Base-by-base conservation (phyloP, 2,113 vertebrate genomes). In the Heterotis niloticus region DNA sequence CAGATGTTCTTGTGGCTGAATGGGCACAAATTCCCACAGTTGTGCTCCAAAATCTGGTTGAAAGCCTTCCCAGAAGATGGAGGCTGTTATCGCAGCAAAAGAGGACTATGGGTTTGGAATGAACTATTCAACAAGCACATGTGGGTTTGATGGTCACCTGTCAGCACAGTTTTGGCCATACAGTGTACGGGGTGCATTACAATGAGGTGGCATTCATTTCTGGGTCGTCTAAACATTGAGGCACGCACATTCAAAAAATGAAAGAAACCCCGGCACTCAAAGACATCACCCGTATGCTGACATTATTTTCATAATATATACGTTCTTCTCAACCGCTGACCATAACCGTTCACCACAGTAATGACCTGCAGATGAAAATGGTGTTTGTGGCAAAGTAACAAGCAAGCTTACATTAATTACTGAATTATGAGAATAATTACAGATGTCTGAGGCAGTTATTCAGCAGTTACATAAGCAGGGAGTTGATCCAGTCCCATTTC, bases 371-470 rank as follows among this genome's bases (percentile, higher is more conserved):
- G 69, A 69, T 76, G 65, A 23, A 70, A 70, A 80, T 80, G 52
- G 64, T 65, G 65, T 78, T 76, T 54, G 65, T 52, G 52, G 73
- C 51, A 52, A 54, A 59, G 72, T 80, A 68, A 80, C 29, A 54
- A 70, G 69, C 28, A 20, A 29, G 72, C 74, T 44, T 29, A 75
- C 64, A 80, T 80, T 68, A 76, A 76, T 76, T 69, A 76, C 76
- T 69, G 56, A 80, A 80, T 75, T 70, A 80, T 75, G 76, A 69
- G 65, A 76, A 69, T 65, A 76, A 80, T 76, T 80, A 76, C 28
- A 34, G 65, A 44, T 62, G 34, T 76, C 72, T 68, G 73, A 34
- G 28, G 34, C 52, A 29, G 62, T 80, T 68, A 69, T 80, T 68
- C 62, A 76, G 28, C 7, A 20, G 57, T 29, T 62, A 20, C 73